Conservation (phyloP, 2,113 vertebrate genomes). For the Polypterus bichir region DNA sequence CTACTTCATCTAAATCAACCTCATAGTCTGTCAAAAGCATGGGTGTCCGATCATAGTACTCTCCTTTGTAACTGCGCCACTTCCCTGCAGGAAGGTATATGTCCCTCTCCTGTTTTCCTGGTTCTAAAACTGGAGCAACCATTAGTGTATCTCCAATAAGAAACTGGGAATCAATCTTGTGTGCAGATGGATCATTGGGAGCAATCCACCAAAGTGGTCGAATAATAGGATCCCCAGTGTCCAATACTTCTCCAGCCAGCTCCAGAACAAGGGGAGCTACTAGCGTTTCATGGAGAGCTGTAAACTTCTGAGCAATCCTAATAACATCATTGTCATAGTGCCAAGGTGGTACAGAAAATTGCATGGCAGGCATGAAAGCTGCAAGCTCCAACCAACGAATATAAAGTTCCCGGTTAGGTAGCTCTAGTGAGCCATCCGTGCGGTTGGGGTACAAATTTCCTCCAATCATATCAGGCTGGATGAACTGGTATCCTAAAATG, state of each 20-base stretch:
- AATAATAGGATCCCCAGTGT: conserved; percentile 87
- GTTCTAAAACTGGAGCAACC: conserved; percentile 86
- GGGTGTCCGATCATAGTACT: conserved; percentile 76
- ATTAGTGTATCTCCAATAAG: conserved; percentile 92
- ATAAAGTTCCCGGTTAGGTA: conserved; percentile 83
- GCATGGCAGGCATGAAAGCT: conserved; percentile 95
- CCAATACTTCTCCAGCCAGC: conserved; percentile 72
- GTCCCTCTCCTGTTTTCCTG: conserved; percentile 82
- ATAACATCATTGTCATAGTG: conserved; percentile 79
- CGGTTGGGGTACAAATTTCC: conserved; percentile 62
- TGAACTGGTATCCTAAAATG: conserved; percentile 84
- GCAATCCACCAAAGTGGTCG: conserved; percentile 96
- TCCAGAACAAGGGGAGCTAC: conserved; percentile 82
- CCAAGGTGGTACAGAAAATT: conserved; percentile 92
- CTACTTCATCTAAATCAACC: conserved; percentile 80
- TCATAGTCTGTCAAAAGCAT: conserved; percentile 80
- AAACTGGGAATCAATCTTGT: conserved; percentile 88
- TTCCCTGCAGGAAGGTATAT: conserved; percentile 82
- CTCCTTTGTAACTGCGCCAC: conserved; percentile 92
- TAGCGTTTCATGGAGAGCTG: conserved; percentile 67
- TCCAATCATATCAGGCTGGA: conserved; percentile 76
- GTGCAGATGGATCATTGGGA: conserved; percentile 65
- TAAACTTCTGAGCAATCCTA: conserved; percentile 80
- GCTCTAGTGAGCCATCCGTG: conserved; percentile 37
- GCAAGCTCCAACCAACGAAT: conserved; percentile 91